phyloP scores from a whole-genome alignment of 2,797 vertebrate species.

The Netta rufina region DNA sequence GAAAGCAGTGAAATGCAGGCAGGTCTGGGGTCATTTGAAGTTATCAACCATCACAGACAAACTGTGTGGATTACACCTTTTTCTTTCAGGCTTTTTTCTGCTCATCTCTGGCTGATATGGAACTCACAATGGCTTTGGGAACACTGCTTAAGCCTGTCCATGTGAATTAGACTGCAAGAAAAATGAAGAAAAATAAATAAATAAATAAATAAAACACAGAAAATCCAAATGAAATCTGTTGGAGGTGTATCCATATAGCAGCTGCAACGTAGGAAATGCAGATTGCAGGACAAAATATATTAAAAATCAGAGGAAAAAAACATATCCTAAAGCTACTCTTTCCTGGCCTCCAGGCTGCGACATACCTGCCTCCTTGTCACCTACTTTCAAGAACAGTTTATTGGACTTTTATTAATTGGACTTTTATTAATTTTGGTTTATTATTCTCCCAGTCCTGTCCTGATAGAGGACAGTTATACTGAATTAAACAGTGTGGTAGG shows the following conservation, averaged over 20 bases:
- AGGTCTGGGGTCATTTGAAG: neutral
- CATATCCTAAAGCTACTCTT: neutral
- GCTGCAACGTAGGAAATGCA: neutral
- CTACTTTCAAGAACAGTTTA: neutral
- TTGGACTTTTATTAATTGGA: neutral
- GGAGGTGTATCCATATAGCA: neutral
- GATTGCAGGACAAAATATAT: accelerated
- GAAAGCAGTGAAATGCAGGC: neutral
- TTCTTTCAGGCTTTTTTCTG: neutral
- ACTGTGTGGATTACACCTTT: neutral
- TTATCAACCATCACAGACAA: neutral
- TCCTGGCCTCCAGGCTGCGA: neutral
- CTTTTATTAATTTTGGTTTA: neutral
- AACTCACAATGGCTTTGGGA: neutral
- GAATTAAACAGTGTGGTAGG: accelerated
- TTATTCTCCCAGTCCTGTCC: neutral
- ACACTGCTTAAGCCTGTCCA: neutral
- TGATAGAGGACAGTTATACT: neutral
- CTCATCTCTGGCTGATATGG: neutral
- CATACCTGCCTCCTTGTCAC: neutral
- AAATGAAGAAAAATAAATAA: neutral
- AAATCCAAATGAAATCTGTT: neutral
- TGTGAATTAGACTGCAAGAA: neutral
- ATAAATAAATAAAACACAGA: neutral
- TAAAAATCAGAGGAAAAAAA: neutral